These are phyloP conservation scores for Petrosia ficiformis DNA, from an alignment of 37 sponge, comb jelly and placozoan genomes.

Conservation along the genomic window DNA sequence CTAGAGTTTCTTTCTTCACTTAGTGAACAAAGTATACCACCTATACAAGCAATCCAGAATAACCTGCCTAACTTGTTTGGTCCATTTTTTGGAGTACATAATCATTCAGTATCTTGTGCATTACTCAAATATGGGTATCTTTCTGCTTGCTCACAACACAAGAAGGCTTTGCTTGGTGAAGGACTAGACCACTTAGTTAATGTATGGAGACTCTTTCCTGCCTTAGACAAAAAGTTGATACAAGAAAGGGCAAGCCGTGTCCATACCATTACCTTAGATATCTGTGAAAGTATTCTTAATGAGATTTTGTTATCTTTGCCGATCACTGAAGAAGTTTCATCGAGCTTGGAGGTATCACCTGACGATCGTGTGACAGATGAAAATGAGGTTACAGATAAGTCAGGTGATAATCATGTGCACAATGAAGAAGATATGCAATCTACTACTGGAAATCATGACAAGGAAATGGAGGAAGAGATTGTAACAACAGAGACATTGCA, in stretches of 20 bases:
- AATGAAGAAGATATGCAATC: no score
- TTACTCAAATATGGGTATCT: constrained; percentile 69
- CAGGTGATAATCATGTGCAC: no score
- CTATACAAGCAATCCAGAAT: constrained; percentile 19
- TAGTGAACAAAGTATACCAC: constrained; percentile 50
- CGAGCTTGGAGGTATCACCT: constrained; percentile 5
- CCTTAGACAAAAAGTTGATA: neutral
- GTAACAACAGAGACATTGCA: neutral
- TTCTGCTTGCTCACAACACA: constrained; percentile 47
- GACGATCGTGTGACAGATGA: neutral
- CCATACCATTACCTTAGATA: neutral
- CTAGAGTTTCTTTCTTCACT: constrained; percentile 44
- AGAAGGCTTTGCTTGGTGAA: constrained; percentile 14
- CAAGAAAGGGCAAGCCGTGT: neutral
- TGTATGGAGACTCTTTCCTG: constrained; percentile 3
- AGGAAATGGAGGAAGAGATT: neutral
- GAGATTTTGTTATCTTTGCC: constrained; percentile 12
- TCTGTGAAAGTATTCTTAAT: neutral
- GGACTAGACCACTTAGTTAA: constrained; percentile 6
- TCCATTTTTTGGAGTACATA: constrained; percentile 60
- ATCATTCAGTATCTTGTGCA: constrained; percentile 40
- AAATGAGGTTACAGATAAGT: neutral
- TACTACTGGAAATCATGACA: neutral
- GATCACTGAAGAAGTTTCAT: constrained; percentile 3
- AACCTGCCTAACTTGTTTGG: constrained; percentile 77